Base-by-base conservation (phyloP, 2,888 invertebrate genomes). In the Caenorhabditis sp. region DNA sequence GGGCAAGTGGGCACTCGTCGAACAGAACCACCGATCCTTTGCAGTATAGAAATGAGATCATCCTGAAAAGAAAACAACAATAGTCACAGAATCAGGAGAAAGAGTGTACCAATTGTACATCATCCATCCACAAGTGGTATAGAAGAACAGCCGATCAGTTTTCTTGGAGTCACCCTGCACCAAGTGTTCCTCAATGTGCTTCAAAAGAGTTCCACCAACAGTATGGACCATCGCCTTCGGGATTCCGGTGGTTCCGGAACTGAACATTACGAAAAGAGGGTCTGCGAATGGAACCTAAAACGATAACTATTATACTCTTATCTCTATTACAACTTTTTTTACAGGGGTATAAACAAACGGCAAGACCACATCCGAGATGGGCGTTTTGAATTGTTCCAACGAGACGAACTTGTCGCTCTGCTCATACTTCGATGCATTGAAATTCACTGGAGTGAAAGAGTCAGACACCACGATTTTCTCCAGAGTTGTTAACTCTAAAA, bases 91-190 rank as follows among this genome's bases (percentile, higher is more conserved):
- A n/a, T n/a, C n/a, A n/a, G n/a, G n/a, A n/a, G n/a, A n/a, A n/a
- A n/a, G n/a, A n/a, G n/a, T n/a, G n/a, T 90, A 85, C 92, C 92
- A 92, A 84, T 92, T 92, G 91, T 92, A 92, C 92, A 92, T 92
- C 92, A 92, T 92, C 92, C 92, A 92, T 17, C 92, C 92, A 30
- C 91, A 91, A 5, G 92, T 92, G 15, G 92, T 92, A 86, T 91
- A 92, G 87, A 92, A 92, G 59, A 92, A 87, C 81, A 92, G 89
- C 24, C 90, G 88, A 85, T 92, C 92, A 35, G 89, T 86, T 35
- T 89, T 79, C 7, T 83, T 86, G 82, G 91, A 89, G 85, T 91
- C 90, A 39, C 90, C 90, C 80, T 92, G 92, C 20, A 92, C 87
- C 8, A 90, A 65, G 83, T 92, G 92, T 82, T 92, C 92, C 79